Percentiles rank a stretch among this genome's conserved stretches.
These are phyloP conservation scores for Actinopyga echinites DNA, from an alignment of 53 echinoderm and acorn worm species.

Conservation along the genomic window DNA sequence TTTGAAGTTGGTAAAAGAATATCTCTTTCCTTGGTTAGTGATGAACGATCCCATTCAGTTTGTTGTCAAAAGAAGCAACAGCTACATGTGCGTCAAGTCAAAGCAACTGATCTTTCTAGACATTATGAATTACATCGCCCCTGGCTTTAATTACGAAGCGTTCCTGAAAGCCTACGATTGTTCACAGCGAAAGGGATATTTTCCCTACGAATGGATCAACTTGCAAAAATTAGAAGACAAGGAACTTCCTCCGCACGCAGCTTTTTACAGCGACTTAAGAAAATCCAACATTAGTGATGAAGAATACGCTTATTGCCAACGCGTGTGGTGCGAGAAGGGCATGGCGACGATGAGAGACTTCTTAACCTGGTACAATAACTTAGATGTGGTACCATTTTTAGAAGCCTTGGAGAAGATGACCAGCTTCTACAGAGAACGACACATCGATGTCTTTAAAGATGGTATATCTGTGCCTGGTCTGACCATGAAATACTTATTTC, in stretches of 20 bases:
- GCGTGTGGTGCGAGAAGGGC: background rate
- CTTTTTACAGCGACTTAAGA: conserved; percentile 43
- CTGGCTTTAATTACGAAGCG: conserved; percentile 26
- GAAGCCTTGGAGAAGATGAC: too few species aligned
- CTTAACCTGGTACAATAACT: too few species aligned
- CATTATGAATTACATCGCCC: conserved; percentile 51
- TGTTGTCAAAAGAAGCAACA: conserved; percentile 33
- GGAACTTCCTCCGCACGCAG: conserved; percentile 27
- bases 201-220: conserved; percentile 55
- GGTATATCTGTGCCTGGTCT: too few species aligned
- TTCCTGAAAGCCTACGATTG: conserved; percentile 60
- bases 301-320: conserved; percentile 26
- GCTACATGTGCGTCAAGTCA: conserved; percentile 48
- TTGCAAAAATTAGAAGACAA: conserved; percentile 25
- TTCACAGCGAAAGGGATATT: conserved; percentile 31
- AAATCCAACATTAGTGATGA: conserved; percentile 24
- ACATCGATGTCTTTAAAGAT: too few species aligned
- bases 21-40: conserved; percentile 6
- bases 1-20: background rate
- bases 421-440: too few species aligned
- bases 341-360: too few species aligned
- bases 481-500: too few species aligned
- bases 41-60: conserved; percentile 28
- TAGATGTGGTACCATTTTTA: too few species aligned
- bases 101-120: conserved; percentile 47